Evolutionary conservation across 2,113 vertebrate genomes (phyloP).

Genomic region (Equus quagga): DNA sequence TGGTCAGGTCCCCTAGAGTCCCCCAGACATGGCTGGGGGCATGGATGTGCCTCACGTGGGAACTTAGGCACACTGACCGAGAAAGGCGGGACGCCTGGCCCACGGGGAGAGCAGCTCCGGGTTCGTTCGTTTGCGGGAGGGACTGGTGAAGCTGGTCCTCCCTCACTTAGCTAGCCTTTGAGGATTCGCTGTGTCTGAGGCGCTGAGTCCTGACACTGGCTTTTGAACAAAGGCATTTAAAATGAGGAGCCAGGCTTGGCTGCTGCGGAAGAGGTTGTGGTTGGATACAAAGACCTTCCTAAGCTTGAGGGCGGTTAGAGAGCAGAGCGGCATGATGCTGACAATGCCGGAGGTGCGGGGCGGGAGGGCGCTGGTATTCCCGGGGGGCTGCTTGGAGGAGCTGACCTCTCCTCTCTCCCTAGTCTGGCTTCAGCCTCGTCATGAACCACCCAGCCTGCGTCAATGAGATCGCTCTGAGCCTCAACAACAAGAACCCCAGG

Average conservation of each 20-base stretch:
- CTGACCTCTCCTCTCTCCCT: conserved; percentile 28
- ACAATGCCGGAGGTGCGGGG: background rate
- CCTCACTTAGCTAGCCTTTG: background rate
- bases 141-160: too few relatives aligned
- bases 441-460: conserved; percentile 97
- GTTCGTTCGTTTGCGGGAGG: background rate
- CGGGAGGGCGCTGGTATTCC: background rate
- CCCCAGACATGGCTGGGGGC: background rate
- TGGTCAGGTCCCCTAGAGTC: background rate
- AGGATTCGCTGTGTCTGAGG: background rate
- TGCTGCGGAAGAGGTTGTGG: background rate
- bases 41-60: background rate
- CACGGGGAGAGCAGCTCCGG: background rate
- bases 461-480: conserved; percentile 97
- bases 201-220: background rate
- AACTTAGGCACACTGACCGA: background rate
- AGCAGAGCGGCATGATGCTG: background rate
- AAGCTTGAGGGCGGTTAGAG: background rate
- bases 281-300: background rate
- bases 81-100: background rate
- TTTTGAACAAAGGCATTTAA: background rate
- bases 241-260: background rate
- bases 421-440: conserved; percentile 98
- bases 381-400: background rate
- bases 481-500: conserved; percentile 97